Evolutionary conservation across 2,797 vertebrate genomes (phyloP).

Genomic region (Danio kyathit): DNA sequence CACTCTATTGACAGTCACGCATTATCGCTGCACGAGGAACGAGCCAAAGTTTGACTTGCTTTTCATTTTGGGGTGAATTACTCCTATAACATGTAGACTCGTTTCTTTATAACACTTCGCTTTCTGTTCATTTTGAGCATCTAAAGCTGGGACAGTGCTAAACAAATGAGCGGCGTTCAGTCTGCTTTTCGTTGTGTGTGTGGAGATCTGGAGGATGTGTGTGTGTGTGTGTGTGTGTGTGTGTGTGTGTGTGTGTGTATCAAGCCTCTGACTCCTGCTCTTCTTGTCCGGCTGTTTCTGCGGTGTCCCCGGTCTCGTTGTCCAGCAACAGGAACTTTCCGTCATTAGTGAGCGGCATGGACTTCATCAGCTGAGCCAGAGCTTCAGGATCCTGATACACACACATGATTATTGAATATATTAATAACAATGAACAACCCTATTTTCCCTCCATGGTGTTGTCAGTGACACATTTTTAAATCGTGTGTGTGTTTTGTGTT

Average conservation of each 20-base stretch:
- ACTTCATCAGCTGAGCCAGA: constrained; percentile 92
- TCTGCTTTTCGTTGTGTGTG: too few relatives aligned
- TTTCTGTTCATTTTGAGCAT: not conserved
- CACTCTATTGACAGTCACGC: not conserved
- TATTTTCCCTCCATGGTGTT: too few relatives aligned
- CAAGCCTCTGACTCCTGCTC: constrained; percentile 94
- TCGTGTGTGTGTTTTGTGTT: too few relatives aligned
- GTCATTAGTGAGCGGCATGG: constrained; percentile 90
- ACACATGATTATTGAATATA: not conserved
- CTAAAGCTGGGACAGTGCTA: not conserved
- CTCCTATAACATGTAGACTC: not conserved
- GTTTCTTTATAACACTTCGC: not conserved
- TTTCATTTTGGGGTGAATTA: constrained; percentile 2
- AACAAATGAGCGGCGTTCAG: not conserved
- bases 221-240: not conserved
- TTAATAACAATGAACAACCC: too few relatives aligned
- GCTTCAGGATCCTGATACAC: constrained; percentile 89
- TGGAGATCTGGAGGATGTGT: too few relatives aligned
- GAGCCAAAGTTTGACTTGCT: not conserved
- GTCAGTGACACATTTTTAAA: too few relatives aligned
- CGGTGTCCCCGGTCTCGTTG: constrained; percentile 72
- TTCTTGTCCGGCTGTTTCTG: constrained; percentile 73
- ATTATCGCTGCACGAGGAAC: not conserved
- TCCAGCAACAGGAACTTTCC: constrained; percentile 94
- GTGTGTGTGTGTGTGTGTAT: constrained; percentile 37